Percentiles rank a stretch among this genome's conserved stretches.
Conservation (phyloP, 2,888 invertebrate species). For the Polydrusus cervinus region DNA sequence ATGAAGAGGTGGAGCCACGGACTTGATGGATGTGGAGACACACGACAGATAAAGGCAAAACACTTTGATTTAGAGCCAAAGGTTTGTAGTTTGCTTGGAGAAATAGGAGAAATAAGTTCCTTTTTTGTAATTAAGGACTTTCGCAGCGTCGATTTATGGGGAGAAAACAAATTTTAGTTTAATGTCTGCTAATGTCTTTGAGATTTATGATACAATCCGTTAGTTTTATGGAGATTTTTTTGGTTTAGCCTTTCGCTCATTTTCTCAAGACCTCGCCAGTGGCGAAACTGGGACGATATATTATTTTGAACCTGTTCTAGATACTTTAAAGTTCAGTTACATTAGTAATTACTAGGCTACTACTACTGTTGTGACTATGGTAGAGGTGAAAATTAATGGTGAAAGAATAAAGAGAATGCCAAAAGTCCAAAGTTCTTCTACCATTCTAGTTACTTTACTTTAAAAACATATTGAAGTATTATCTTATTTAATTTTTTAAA, state of each 20-base stretch:
- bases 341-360: no score
- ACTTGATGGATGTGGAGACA: conserved; percentile 68
- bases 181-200: conserved; percentile 50
- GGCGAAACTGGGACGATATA: no score
- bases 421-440: no score
- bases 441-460: no score
- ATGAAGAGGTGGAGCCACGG: conserved; percentile 66
- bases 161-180: conserved; percentile 47
- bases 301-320: no score
- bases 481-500: no score
- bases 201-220: conserved; percentile 35
- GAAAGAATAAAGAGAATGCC: no score
- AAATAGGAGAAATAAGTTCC: conserved; percentile 66
- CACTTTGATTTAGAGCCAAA: conserved; percentile 69
- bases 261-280: not conserved
- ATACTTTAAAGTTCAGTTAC: no score
- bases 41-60: conserved; percentile 73
- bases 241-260: not conserved
- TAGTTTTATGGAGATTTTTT: not conserved
- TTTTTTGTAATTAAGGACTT: conserved; percentile 70
- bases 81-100: conserved; percentile 67
- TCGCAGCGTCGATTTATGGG: conserved; percentile 51
- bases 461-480: no score
- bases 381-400: no score
- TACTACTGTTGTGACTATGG: no score